A percentile compares a stretch with the other conserved stretches of the same genome.
Evolutionary conservation across 2,888 invertebrate species (phyloP).

Genomic region (Philaethria dido): DNA sequence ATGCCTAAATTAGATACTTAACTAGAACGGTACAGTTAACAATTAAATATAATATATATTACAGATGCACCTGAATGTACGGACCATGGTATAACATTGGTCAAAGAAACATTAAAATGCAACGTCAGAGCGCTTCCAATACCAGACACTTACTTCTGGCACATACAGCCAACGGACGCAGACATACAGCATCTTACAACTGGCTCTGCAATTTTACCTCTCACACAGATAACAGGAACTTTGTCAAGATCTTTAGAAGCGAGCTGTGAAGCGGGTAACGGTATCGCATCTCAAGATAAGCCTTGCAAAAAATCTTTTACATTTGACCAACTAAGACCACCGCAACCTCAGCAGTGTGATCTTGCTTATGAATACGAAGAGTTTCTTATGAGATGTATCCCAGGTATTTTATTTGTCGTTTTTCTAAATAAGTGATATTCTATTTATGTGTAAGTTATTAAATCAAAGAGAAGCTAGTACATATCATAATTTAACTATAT

Average conservation of each 20-base stretch:
- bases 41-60: slow-evolving; percentile 27
- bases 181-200: slow-evolving; percentile 73
- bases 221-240: slow-evolving; percentile 71
- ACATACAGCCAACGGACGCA: slow-evolving; percentile 65
- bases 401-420: slow-evolving; percentile 58
- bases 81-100: slow-evolving; percentile 63
- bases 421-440: background rate
- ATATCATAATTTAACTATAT: too few relatives aligned
- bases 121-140: slow-evolving; percentile 65
- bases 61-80: slow-evolving; percentile 75
- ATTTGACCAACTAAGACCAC: slow-evolving; percentile 71
- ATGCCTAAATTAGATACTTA: background rate
- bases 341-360: slow-evolving; percentile 71
- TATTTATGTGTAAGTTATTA: too few relatives aligned
- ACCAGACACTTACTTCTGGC: slow-evolving; percentile 76
- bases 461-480: background rate
- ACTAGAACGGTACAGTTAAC: background rate
- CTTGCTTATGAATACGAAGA: slow-evolving; percentile 72
- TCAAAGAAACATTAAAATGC: slow-evolving; percentile 70
- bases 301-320: slow-evolving; percentile 65
- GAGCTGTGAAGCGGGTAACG: slow-evolving; percentile 73
- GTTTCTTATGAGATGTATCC: slow-evolving; percentile 76
- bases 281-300: slow-evolving; percentile 69
- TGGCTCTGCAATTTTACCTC: slow-evolving; percentile 65
- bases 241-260: slow-evolving; percentile 63